phyloP scores from a whole-genome alignment of 2,113 vertebrate genomes.

The Calidris pugnax region DNA sequence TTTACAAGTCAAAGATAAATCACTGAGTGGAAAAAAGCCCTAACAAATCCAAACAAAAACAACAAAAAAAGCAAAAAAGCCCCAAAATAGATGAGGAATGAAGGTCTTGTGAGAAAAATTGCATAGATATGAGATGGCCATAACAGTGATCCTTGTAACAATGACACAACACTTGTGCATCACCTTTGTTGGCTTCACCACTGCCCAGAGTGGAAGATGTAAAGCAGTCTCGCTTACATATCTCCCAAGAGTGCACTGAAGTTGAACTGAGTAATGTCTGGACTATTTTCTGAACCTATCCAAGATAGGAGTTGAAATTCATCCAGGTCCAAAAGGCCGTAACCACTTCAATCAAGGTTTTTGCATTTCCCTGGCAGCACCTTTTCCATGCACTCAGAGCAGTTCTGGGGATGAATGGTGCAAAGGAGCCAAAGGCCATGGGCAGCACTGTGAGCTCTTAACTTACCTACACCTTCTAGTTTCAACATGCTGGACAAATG shows the following conservation, averaged over 20 bases:
- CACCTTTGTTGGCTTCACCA: neutral
- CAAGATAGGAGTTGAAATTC: slow-evolving; percentile 18
- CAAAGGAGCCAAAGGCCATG: neutral
- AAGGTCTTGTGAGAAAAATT: neutral
- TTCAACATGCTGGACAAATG: neutral
- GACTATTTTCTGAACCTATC: slow-evolving; percentile 10
- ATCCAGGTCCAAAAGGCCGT: neutral
- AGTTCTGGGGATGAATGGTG: neutral
- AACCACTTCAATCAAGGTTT: neutral
- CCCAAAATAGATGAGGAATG: neutral
- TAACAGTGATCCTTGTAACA: neutral
- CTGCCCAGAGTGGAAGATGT: neutral
- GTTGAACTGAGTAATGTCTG: neutral
- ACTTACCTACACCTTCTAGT: neutral
- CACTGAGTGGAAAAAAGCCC: neutral
- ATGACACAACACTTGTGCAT: neutral
- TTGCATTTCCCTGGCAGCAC: neutral
- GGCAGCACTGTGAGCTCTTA: neutral
- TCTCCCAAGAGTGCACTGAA: neutral
- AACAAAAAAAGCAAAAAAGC: neutral
- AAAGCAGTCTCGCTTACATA: neutral
- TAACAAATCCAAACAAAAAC: neutral
- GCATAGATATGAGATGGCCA: neutral
- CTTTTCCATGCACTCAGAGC: neutral
- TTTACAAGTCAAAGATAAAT: slow-evolving; percentile 15